Conservation (phyloP, 2,797 vertebrate genomes). For the Rhabdomys pumilio region DNA sequence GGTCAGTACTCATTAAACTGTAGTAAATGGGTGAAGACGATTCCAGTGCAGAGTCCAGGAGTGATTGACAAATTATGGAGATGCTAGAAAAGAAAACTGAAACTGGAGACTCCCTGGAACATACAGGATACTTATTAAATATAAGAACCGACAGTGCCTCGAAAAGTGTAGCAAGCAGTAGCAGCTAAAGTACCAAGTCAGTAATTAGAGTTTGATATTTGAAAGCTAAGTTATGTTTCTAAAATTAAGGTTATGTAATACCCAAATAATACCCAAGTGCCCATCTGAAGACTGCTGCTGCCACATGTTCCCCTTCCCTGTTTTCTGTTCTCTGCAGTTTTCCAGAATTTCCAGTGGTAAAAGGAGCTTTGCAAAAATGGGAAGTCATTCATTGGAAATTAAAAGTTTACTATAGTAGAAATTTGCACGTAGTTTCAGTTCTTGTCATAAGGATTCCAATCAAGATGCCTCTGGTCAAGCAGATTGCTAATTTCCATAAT, state of each 20-base stretch:
- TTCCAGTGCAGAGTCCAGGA: constrained; percentile 43
- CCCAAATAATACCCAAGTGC: not conserved
- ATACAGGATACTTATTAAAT: not conserved
- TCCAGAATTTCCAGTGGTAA: not conserved
- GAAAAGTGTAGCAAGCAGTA: not conserved
- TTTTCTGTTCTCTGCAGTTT: constrained; percentile 24
- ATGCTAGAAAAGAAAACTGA: constrained; percentile 41
- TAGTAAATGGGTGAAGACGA: constrained; percentile 44
- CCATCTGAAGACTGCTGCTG: not conserved
- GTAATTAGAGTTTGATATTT: constrained; percentile 57
- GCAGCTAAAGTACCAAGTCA: not conserved
- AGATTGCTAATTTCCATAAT: constrained; percentile 4
- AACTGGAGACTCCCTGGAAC: constrained; percentile 27
- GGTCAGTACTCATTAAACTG: constrained; percentile 59
- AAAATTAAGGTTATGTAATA: not conserved
- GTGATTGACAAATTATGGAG: constrained; percentile 61
- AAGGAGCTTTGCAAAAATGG: constrained; percentile 43
- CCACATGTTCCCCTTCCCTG: constrained; percentile 3
- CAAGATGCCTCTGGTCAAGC: not conserved
- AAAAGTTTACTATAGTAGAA: not conserved
- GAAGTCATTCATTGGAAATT: constrained; percentile 12
- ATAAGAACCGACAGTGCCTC: not conserved
- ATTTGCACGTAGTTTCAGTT: constrained; percentile 42
- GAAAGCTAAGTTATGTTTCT: constrained; percentile 16
- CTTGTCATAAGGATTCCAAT: constrained; percentile 18